A percentile compares a stretch with the other conserved stretches of the same genome.
phyloP scores from a whole-genome alignment of 2,888 invertebrate genomes.

The Xestoiulus laeticollis region DNA sequence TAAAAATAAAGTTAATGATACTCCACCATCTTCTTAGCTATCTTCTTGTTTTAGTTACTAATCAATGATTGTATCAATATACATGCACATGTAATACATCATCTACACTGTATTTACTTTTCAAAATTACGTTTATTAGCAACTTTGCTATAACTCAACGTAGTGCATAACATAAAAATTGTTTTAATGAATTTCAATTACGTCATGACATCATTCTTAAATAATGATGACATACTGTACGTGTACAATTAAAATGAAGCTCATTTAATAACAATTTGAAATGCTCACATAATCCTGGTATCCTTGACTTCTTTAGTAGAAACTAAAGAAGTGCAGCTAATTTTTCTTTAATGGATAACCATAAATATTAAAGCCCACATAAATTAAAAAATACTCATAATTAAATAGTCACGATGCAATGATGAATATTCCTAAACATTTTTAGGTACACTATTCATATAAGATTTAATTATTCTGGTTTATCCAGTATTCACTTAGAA shows the following conservation, averaged over 20 bases:
- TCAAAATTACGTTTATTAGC: neutral
- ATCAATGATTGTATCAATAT: neutral
- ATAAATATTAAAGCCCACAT: neutral
- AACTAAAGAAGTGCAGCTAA: neutral
- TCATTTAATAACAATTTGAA: neutral
- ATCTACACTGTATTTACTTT: neutral
- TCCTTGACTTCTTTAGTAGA: constrained; percentile 24
- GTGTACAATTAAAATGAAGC: neutral
- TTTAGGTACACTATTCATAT: neutral
- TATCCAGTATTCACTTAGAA: no score
- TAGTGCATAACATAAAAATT: neutral
- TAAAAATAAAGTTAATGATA: no score
- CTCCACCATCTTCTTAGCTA: no score
- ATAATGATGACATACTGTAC: neutral
- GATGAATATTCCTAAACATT: neutral
- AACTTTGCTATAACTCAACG: neutral
- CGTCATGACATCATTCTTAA: neutral
- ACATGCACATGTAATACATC: neutral
- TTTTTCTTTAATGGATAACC: neutral
- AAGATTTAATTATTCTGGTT: no score
- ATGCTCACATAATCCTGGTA: neutral
- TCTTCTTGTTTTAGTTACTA: no score
- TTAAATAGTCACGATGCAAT: neutral
- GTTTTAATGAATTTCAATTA: neutral
- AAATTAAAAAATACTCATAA: neutral